Conservation (phyloP, 2,797 vertebrate genomes). For the Bradypodion pumilum region DNA sequence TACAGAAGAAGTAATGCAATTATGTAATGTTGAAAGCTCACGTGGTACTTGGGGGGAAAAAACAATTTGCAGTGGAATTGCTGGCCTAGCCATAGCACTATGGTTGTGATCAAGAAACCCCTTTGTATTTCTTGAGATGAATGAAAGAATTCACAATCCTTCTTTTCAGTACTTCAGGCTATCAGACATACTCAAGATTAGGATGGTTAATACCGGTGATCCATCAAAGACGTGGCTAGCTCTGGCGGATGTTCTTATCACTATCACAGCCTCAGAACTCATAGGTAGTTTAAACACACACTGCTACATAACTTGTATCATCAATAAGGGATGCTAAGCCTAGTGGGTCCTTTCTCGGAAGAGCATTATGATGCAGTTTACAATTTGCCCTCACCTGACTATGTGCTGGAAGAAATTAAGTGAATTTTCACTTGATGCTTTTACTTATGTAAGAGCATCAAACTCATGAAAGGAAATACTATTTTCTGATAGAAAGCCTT, state of each 20-base stretch:
- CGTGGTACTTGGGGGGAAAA: not conserved
- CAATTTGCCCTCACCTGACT: constrained; percentile 3
- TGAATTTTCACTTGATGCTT: constrained; percentile 5
- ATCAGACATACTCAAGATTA: fast-evolving
- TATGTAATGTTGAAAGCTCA: constrained; percentile 16
- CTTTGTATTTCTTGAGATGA: fast-evolving
- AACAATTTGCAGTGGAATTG: not conserved
- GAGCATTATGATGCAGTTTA: not conserved
- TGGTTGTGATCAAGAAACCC: fast-evolving
- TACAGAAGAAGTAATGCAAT: constrained; percentile 20
- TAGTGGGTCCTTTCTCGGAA: not conserved
- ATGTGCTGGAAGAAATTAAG: constrained; percentile 5
- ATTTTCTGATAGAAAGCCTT: not conserved
- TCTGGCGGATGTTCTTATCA: constrained; percentile 28
- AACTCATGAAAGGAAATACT: not conserved
- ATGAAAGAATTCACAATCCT: not conserved
- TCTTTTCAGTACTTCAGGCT: not conserved
- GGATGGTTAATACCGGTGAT: constrained; percentile 14
- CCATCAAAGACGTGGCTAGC: constrained; percentile 23
- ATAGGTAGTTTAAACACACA: constrained; percentile 20
- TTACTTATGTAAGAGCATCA: not conserved
- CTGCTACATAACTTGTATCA: constrained; percentile 8
- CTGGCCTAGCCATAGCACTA: not conserved
- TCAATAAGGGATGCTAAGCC: not conserved
- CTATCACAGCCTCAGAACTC: constrained; percentile 4